A percentile compares a stretch with the other conserved stretches of the same genome.
phyloP scores from a whole-genome alignment of 1,140 invertebrate species.

The Mizuhopecten yessoensis region DNA sequence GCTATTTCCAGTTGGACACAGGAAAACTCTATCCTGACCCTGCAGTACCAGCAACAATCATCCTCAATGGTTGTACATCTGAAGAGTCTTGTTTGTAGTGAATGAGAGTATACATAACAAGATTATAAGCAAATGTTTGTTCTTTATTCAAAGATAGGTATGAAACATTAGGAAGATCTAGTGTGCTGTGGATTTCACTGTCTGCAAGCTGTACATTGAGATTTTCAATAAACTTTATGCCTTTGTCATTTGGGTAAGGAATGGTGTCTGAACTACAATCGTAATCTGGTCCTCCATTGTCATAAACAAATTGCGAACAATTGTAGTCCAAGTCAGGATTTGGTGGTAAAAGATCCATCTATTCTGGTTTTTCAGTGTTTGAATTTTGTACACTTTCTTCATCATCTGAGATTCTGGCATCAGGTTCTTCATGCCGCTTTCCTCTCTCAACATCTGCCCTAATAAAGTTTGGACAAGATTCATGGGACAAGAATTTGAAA shows the following conservation, averaged over 20 bases:
- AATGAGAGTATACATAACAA: conserved; percentile 49
- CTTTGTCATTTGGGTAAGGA: background rate
- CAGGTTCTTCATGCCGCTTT: background rate
- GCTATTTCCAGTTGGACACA: conserved; percentile 64
- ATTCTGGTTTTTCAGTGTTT: background rate
- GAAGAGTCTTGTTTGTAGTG: conserved; percentile 48
- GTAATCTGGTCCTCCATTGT: conserved; percentile 49
- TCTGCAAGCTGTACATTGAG: background rate
- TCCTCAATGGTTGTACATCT: too few relatives aligned
- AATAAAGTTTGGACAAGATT: conserved; percentile 64
- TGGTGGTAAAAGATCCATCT: background rate
- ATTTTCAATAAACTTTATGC: background rate
- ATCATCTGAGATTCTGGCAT: background rate
- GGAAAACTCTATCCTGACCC: conserved; percentile 51
- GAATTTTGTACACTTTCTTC: too few relatives aligned
- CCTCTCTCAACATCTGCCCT: conserved; percentile 61
- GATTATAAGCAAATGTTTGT: conserved; percentile 50
- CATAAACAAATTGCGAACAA: background rate
- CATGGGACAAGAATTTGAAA: background rate
- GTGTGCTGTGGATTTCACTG: background rate
- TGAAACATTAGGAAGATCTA: conserved; percentile 33
- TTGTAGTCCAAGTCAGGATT: background rate
- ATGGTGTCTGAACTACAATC: background rate
- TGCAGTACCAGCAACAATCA: conserved; percentile 47
- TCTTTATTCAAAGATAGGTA: background rate